Conservation (phyloP, 2,888 invertebrate genomes). For the Nymphalis urticae region DNA sequence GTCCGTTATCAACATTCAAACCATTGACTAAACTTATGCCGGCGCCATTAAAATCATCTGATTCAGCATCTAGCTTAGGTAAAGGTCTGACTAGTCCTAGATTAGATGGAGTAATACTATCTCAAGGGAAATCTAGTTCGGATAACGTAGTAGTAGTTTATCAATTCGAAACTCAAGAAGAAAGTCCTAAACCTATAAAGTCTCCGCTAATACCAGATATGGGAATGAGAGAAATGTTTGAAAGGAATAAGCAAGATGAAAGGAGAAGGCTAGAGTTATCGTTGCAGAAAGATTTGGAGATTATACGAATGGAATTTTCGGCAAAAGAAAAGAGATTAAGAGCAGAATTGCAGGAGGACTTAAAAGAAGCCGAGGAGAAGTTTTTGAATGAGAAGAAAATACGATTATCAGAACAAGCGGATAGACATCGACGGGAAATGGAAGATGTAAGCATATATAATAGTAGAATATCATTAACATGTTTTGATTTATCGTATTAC, state of each 20-base stretch:
- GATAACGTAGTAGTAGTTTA: conserved; percentile 76
- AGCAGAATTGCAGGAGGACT: conserved; percentile 77
- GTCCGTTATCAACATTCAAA: conserved; percentile 66
- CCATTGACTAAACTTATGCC: conserved; percentile 57
- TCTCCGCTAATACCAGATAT: conserved; percentile 69
- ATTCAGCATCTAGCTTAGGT: conserved; percentile 60
- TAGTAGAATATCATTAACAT: background rate
- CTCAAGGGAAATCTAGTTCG: conserved; percentile 71
- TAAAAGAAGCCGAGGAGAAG: conserved; percentile 75
- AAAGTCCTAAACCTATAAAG: conserved; percentile 59
- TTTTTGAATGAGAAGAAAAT: conserved; percentile 65
- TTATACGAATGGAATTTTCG: conserved; percentile 81
- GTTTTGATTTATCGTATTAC: background rate
- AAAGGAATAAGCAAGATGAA: conserved; percentile 64
- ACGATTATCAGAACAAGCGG: conserved; percentile 72
- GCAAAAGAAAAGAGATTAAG: conserved; percentile 80
- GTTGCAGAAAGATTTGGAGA: conserved; percentile 76
- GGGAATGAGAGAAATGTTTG: conserved; percentile 67
- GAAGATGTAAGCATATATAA: conserved; percentile 59
- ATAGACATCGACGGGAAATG: conserved; percentile 70
- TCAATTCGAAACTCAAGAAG: conserved; percentile 71
- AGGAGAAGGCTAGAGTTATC: conserved; percentile 68
- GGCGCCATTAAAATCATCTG: conserved; percentile 60
- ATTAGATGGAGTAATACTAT: conserved; percentile 71
- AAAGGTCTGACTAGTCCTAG: conserved; percentile 66